Evolutionary conservation across 2,113 vertebrate genomes (phyloP).

Genomic region (Chaenocephalus aceratus): DNA sequence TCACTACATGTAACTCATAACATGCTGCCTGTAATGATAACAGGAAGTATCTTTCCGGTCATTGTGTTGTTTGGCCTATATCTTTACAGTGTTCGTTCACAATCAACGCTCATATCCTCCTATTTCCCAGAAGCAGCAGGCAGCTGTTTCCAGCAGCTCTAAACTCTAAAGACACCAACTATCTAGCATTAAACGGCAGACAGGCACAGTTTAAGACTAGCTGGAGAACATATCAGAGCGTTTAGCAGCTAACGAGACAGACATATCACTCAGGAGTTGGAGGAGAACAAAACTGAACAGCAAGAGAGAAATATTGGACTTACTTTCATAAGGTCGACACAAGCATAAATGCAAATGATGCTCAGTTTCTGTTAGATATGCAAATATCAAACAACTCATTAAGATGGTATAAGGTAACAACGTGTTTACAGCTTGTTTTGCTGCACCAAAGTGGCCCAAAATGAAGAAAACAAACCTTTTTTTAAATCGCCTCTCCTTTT

Average conservation of each 20-base stretch:
- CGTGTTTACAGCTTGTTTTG: not conserved
- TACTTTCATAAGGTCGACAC: not conserved
- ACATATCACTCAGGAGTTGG: not conserved
- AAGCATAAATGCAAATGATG: not conserved
- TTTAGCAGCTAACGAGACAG: not conserved
- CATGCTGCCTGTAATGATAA: not conserved
- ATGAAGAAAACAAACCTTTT: too few relatives aligned
- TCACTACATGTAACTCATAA: not conserved
- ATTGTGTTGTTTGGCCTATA: not conserved
- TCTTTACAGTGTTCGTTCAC: not conserved
- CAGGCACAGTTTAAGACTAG: too few relatives aligned
- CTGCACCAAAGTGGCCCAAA: too few relatives aligned
- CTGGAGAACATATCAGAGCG: not conserved
- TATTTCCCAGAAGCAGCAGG: not conserved
- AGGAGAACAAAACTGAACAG: not conserved
- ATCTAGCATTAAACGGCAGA: too few relatives aligned
- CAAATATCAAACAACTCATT: not conserved
- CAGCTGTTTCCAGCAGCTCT: not conserved
- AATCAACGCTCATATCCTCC: not conserved
- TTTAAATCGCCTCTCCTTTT: too few relatives aligned
- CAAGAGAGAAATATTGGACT: not conserved
- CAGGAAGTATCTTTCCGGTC: not conserved
- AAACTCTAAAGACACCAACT: not conserved
- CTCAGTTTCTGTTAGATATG: not conserved
- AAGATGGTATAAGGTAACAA: not conserved